A percentile compares a stretch with the other conserved stretches of the same genome.
Conservation (phyloP, 23 tunicate species). For the Ascidia mentula region DNA sequence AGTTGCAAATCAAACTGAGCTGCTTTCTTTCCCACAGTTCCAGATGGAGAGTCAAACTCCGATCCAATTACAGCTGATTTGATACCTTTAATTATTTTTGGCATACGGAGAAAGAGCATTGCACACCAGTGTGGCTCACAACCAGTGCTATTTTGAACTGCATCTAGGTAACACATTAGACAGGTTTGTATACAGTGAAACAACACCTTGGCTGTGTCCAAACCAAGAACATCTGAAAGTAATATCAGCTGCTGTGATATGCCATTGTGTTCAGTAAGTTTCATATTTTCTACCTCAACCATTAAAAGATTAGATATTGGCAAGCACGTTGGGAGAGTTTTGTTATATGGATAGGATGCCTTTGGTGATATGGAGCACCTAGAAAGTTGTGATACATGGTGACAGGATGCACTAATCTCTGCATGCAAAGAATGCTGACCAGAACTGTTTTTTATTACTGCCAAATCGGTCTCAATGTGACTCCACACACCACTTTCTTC, state of each 20-base stretch:
- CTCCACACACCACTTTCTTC: constrained; percentile 93
- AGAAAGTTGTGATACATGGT: constrained; percentile 79
- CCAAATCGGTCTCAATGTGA: constrained; percentile 87
- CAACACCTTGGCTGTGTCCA: constrained; percentile 29
- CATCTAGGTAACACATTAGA: constrained; percentile 63
- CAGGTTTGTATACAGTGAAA: constrained; percentile 51
- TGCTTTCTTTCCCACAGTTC: neutral
- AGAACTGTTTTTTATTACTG: constrained; percentile 73
- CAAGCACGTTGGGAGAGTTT: constrained; percentile 8
- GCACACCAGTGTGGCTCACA: constrained; percentile 63
- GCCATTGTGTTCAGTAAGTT: constrained; percentile 49
- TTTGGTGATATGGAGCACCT: constrained; percentile 34
- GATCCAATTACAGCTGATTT: constrained; percentile 14
- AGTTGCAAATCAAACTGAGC: constrained; percentile 37
- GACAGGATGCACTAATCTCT: constrained; percentile 64
- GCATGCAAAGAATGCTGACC: constrained; percentile 48
- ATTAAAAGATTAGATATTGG: constrained; percentile 41
- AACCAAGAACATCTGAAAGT: constrained; percentile 62
- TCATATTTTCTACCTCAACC: constrained; percentile 57
- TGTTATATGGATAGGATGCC: constrained; percentile 28
- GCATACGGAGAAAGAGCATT: constrained; percentile 52
- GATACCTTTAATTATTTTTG: constrained; percentile 34
- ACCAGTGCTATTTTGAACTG: constrained; percentile 3
- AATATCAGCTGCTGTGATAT: constrained; percentile 63
- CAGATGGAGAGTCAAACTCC: constrained; percentile 19